Conservation (phyloP, 1,140 invertebrate species). For the Drosophila parvula region DNA sequence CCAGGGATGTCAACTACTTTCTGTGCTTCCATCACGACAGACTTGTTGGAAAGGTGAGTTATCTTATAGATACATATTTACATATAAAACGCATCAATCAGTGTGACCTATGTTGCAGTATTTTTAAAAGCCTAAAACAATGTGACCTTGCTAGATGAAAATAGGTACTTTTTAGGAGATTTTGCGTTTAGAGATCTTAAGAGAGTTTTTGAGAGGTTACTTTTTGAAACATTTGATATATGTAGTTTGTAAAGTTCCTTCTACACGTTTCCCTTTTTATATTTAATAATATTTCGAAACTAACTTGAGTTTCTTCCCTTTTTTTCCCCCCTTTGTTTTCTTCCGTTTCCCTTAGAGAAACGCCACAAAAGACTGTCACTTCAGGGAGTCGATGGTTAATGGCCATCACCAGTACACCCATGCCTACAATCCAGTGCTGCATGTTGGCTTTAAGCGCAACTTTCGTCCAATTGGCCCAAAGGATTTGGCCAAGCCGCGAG, state of each 20-base stretch:
- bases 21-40: constrained; percentile 72
- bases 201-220: too few species aligned
- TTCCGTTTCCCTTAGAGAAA: constrained; percentile 56
- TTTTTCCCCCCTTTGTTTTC: constrained; percentile 10
- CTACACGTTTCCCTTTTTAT: neutral
- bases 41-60: constrained; percentile 81
- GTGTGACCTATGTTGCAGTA: neutral
- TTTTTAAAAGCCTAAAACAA: neutral
- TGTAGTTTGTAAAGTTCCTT: neutral
- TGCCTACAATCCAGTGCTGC: constrained; percentile 61
- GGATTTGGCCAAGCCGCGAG: constrained; percentile 40
- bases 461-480: constrained; percentile 68
- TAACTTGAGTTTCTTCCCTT: constrained; percentile 3
- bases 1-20: constrained; percentile 72
- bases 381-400: constrained; percentile 64
- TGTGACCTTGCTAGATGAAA: neutral
- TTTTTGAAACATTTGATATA: too few species aligned
- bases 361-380: constrained; percentile 77
- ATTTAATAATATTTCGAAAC: neutral
- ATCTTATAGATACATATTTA: neutral
- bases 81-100: too few species aligned
- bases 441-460: constrained; percentile 71
- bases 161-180: neutral
- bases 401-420: constrained; percentile 64
- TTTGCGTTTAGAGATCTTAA: neutral